These are phyloP conservation scores for Proterorhinus semilunaris DNA, from an alignment of 2,113 vertebrate genomes.

Conservation along the genomic window DNA sequence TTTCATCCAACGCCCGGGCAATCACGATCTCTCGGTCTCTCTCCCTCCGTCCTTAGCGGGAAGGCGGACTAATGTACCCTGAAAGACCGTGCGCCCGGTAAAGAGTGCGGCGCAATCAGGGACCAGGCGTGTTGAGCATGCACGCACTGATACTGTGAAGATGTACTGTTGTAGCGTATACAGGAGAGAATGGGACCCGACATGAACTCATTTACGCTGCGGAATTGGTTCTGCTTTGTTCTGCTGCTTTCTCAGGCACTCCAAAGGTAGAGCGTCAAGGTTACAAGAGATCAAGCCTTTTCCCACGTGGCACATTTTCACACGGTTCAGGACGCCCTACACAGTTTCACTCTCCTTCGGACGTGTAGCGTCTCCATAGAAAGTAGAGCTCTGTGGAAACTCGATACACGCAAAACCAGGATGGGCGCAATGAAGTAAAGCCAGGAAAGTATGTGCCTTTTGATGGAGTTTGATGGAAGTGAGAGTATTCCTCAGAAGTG, in stretches of 20 bases:
- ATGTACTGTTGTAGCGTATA: background rate
- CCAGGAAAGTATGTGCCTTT: too few relatives aligned
- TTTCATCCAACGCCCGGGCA: conserved; percentile 14
- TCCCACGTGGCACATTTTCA: too few relatives aligned
- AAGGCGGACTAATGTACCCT: conserved; percentile 43
- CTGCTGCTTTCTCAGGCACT: background rate
- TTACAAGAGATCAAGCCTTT: background rate
- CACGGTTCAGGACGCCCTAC: too few relatives aligned
- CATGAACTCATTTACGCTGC: background rate
- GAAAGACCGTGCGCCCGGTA: conserved; percentile 31
- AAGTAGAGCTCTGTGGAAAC: too few relatives aligned
- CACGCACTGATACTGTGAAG: background rate
- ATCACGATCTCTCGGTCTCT: conserved; percentile 33
- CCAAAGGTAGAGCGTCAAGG: background rate
- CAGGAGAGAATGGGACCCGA: background rate
- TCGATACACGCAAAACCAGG: too few relatives aligned
- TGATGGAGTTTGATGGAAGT: too few relatives aligned
- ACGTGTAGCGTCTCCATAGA: too few relatives aligned
- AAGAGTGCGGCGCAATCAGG: conserved; percentile 15
- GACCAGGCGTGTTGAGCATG: background rate
- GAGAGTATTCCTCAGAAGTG: too few relatives aligned
- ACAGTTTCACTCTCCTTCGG: too few relatives aligned
- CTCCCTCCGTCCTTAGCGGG: background rate
- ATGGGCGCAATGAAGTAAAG: too few relatives aligned
- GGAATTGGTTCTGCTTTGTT: conserved; percentile 7